Base-by-base conservation (phyloP, 2,888 invertebrate species). In the Chirona hameri region DNA sequence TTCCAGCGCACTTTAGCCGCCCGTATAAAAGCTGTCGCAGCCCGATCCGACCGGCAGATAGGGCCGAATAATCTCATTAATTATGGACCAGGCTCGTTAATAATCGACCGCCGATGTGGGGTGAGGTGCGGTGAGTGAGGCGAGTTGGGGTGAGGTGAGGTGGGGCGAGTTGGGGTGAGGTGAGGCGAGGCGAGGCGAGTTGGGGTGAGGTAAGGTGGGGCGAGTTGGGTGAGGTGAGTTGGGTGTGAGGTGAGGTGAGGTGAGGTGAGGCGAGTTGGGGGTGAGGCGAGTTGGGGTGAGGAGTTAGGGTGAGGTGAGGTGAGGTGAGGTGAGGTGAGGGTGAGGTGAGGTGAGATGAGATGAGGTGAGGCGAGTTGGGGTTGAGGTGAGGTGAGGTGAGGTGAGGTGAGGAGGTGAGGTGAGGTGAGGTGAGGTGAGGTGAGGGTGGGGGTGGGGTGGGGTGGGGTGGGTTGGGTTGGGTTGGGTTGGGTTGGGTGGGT, bases 61-160 rank as follows among this genome's bases (percentile, higher is more conserved):
- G 76, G n/a, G 46, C 21, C 76, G 46, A 27, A 76, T 76, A 76
- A 76, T 76, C 46, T 39, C 76, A 76, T 76, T 76, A 76, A 76
- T 76, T 76, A 76, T 46, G 39, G 76, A 76, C 76, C 15, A 12
- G 31, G 46, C 76, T 39, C 76, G 27, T 76, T 76, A 76, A 76
- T 76, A 76, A 76, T 76, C 39, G 46, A 18, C 24, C 21, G 76
- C 0, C 76, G 76, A 39, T 39, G 76, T 1, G 46, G 5, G n/a
- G n/a, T 52, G 15, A 15, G 52, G 18, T 18, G 52, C 1, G 52
- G 7, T 18, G 52, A 52, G 52, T 52, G 52, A 52, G 15, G 52
- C 46, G 76, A 39, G 18, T 39, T 1, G 46, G 7, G 27, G 0
- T 52, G 15, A 15, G 52, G 18, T 18, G 52, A 18, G 52, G 7